Percentiles rank a stretch among this genome's conserved stretches.
Evolutionary conservation across 2,888 invertebrate genomes (phyloP).

Genomic region (Mesopsocus fuscifrons): DNA sequence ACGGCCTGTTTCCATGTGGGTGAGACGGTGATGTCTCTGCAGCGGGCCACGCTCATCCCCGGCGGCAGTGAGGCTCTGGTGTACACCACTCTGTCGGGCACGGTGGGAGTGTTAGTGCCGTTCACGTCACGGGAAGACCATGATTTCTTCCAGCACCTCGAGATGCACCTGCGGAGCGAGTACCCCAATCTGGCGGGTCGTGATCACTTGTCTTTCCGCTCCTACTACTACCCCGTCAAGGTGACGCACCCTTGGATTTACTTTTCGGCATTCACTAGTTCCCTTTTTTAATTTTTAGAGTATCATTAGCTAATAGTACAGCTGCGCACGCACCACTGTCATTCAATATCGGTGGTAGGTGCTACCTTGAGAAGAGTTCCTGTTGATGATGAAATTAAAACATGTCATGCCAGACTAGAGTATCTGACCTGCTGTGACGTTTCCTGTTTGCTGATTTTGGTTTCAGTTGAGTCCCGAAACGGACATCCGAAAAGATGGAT

Average conservation of each 20-base stretch:
- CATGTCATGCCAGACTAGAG: conserved; percentile 7
- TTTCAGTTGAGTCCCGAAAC: too few relatives aligned
- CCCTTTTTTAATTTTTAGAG: too few relatives aligned
- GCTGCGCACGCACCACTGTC: too few relatives aligned
- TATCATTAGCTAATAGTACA: too few relatives aligned
- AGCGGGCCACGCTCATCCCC: conserved; percentile 89
- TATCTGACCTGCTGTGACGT: not conserved
- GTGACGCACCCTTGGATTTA: conserved; percentile 32
- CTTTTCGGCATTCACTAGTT: too few relatives aligned
- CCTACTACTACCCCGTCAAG: conserved; percentile 94
- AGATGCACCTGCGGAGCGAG: conserved; percentile 99
- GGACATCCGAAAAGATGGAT: too few relatives aligned
- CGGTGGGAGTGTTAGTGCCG: conserved; percentile 82
- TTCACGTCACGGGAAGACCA: conserved; percentile 94
- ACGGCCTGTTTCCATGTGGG: conserved; percentile 89
- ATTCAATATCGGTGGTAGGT: too few relatives aligned
- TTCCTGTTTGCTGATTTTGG: not conserved
- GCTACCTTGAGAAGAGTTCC: too few relatives aligned
- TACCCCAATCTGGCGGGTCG: conserved; percentile 90
- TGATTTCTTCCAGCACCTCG: conserved; percentile 97
- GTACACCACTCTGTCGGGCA: conserved; percentile 88
- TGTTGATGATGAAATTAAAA: conserved; percentile 11
- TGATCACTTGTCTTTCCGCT: conserved; percentile 92
- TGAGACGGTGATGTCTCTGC: conserved; percentile 87
- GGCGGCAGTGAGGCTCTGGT: conserved; percentile 93